Evolutionary conservation across 2,797 vertebrate species (phyloP).

Genomic region (Ataeniobius toweri): DNA sequence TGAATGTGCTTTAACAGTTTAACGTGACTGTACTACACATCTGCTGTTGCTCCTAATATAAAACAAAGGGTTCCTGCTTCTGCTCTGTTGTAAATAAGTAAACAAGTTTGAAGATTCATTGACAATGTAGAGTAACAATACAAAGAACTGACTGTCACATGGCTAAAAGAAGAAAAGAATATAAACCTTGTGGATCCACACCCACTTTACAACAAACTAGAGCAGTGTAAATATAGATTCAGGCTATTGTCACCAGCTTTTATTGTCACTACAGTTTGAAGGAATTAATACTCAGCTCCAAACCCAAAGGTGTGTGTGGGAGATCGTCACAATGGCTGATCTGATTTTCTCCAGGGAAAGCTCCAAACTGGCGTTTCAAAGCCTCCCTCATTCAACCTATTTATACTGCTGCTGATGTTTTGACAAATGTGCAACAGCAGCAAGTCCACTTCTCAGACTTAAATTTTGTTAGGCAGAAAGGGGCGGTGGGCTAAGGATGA

Average conservation of each 20-base stretch:
- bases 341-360: conserved; percentile 59
- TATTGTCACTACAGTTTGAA: conserved; percentile 44
- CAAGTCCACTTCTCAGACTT: conserved; percentile 57
- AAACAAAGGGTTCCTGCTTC: conserved; percentile 15
- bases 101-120: conserved; percentile 20
- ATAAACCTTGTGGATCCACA: conserved; percentile 16
- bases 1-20: conserved; percentile 14
- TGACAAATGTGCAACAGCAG: conserved; percentile 64
- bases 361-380: conserved; percentile 21
- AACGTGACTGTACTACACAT: background rate
- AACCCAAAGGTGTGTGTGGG: conserved; percentile 53
- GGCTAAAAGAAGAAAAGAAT: conserved; percentile 3
- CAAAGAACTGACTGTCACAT: conserved; percentile 21
- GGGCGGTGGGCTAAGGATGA: conserved; percentile 50
- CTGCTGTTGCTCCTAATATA: conserved; percentile 11
- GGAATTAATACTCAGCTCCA: conserved; percentile 44
- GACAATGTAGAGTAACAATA: conserved; percentile 8
- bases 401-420: conserved; percentile 64
- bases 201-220: conserved; percentile 32
- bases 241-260: conserved; percentile 44
- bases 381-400: conserved; percentile 51
- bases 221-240: conserved; percentile 49
- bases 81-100: conserved; percentile 18
- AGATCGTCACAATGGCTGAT: conserved; percentile 54
- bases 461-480: conserved; percentile 66